These are phyloP conservation scores for Catharus minimus DNA, from an alignment of 2,113 vertebrate genomes.

Conservation along the genomic window DNA sequence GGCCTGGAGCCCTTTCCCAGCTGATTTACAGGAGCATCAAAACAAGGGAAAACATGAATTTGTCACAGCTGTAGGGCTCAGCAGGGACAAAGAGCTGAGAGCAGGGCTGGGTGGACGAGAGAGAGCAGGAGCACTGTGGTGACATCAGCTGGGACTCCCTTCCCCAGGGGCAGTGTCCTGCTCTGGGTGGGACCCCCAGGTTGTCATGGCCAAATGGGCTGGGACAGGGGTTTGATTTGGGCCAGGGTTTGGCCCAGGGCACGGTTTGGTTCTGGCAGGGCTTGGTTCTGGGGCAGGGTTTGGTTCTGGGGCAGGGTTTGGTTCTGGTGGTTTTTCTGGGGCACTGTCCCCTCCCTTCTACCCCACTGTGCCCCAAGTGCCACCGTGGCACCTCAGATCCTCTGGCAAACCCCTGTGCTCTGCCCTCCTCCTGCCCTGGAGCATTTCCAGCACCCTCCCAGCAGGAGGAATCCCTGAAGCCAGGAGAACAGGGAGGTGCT, in stretches of 20 bases:
- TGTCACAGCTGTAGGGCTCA: accelerated
- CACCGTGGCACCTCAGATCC: neutral
- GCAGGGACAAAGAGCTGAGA: neutral
- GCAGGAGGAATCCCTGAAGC: neutral
- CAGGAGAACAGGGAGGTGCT: neutral
- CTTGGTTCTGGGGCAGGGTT: neutral
- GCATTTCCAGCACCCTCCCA: neutral
- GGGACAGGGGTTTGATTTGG: neutral
- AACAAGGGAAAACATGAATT: neutral
- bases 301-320: neutral
- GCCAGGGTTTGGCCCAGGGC: neutral
- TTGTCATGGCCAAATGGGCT: accelerated
- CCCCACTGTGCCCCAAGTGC: accelerated
- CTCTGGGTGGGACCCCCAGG: accelerated
- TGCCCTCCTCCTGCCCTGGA: neutral
- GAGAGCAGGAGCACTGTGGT: neutral
- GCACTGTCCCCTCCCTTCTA: neutral
- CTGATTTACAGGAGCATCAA: neutral
- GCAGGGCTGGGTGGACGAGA: too few relatives aligned
- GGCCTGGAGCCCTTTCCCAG: neutral
- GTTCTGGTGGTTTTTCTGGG: neutral
- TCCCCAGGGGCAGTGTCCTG: neutral
- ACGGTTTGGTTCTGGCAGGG: neutral
- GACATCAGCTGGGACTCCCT: neutral
- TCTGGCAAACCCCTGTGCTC: neutral